phyloP scores from a whole-genome alignment of 2,888 invertebrate species.

The Fragum whitleyi region DNA sequence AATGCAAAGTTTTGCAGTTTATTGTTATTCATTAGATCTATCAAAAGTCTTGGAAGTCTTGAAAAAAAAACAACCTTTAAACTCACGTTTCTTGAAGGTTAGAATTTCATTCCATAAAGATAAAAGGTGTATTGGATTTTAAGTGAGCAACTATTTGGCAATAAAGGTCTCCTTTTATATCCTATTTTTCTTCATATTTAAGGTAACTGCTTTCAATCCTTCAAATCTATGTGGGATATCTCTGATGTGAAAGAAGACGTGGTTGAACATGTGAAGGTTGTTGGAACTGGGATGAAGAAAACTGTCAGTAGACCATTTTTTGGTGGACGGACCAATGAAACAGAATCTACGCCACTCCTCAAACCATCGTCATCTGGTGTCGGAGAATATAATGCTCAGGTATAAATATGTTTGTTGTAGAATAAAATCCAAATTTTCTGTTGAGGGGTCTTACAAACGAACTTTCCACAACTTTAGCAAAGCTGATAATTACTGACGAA shows the following conservation, averaged over 20 bases:
- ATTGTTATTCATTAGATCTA: no score
- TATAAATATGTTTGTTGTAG: constrained; percentile 19
- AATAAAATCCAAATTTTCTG: constrained; percentile 6
- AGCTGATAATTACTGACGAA: no score
- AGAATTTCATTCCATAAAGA: no score
- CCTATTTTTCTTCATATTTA: no score
- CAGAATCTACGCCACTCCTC: constrained; percentile 67
- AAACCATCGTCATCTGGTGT: not conserved
- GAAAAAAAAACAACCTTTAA: no score
- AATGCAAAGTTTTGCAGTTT: no score
- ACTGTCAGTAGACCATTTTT: constrained; percentile 67
- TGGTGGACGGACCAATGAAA: constrained; percentile 25
- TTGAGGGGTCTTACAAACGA: not conserved
- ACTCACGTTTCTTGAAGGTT: no score
- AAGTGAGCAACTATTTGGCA: no score
- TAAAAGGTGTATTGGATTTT: no score
- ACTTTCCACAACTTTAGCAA: no score
- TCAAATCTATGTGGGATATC: constrained; percentile 98
- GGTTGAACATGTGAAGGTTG: constrained; percentile 95
- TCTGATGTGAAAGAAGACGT: constrained; percentile 97
- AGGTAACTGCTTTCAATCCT: constrained; percentile 89
- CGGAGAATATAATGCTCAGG: constrained; percentile 2
- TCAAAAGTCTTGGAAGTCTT: no score
- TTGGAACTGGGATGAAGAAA: constrained; percentile 87
- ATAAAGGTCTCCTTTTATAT: no score